phyloP scores from a whole-genome alignment of 2,113 vertebrate species.

The Morphnarchus princeps region DNA sequence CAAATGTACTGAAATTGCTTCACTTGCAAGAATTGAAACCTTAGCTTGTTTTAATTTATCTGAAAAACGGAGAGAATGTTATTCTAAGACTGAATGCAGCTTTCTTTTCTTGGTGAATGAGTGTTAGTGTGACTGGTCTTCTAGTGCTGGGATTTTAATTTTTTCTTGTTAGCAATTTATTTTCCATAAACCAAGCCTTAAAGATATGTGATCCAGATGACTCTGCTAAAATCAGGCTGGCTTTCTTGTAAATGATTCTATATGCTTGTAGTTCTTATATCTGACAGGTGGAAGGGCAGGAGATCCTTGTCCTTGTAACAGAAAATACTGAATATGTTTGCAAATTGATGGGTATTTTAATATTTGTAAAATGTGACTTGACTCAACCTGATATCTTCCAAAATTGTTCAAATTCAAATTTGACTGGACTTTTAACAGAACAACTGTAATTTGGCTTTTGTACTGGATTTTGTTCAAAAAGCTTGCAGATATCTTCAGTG shows the following conservation, averaged over 20 bases:
- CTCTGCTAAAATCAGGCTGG: not conserved
- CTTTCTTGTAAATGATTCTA: not conserved
- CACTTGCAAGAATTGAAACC: not conserved
- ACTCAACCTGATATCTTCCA: not conserved
- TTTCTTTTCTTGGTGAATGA: not conserved
- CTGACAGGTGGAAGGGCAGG: not conserved
- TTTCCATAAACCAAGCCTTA: not conserved
- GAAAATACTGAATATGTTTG: not conserved
- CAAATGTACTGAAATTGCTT: not conserved
- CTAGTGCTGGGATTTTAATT: not conserved
- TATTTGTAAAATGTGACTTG: not conserved
- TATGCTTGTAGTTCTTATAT: not conserved
- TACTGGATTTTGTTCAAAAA: not conserved
- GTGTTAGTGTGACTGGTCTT: not conserved
- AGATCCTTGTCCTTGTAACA: not conserved
- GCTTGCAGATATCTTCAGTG: not conserved
- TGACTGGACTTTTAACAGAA: not conserved
- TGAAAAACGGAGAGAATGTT: accelerated
- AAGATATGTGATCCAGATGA: not conserved
- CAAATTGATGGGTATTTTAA: not conserved
- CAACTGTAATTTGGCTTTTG: not conserved
- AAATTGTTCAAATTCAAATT: not conserved
- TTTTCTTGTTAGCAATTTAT: not conserved
- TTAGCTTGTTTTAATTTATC: not conserved
- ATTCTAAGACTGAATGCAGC: not conserved